Evolutionary conservation across 2,888 invertebrate species (phyloP).

Genomic region (Scaptomyza tumidula): DNA sequence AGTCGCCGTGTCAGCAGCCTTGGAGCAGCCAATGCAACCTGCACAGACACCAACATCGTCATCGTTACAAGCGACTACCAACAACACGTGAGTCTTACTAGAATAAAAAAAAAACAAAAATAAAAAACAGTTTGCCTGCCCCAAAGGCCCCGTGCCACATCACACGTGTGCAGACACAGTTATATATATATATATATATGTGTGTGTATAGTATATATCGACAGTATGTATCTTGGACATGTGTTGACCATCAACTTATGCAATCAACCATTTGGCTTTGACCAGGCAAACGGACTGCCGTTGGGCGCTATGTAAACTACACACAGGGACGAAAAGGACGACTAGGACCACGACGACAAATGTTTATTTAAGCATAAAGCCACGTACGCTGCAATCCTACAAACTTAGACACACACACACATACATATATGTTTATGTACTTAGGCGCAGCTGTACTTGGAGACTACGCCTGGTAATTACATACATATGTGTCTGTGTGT

Average conservation of each 20-base stretch:
- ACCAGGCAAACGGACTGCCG: constrained; percentile 67
- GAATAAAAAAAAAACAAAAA: background rate
- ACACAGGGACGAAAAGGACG: constrained; percentile 26
- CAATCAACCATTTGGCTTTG: constrained; percentile 80
- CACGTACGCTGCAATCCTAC: constrained; percentile 64
- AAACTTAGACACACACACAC: constrained; percentile 19
- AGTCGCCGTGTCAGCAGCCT: constrained; percentile 38
- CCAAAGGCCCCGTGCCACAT: constrained; percentile 6
- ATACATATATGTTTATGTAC: constrained; percentile 56
- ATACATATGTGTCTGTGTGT: constrained; percentile 55
- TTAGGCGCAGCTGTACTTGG: constrained; percentile 76
- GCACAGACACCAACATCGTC: constrained; percentile 54
- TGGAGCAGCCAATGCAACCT: constrained; percentile 72
- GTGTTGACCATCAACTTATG: constrained; percentile 80
- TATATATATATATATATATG: background rate
- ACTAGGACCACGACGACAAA: constrained; percentile 50
- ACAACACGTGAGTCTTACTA: constrained; percentile 62
- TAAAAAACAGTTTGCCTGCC: constrained; percentile 27
- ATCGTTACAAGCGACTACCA: constrained; percentile 66
- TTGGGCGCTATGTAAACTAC: constrained; percentile 72
- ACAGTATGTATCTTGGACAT: constrained; percentile 72
- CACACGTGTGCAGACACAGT: constrained; percentile 24
- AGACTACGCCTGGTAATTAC: constrained; percentile 69
- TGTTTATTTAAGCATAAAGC: constrained; percentile 80
- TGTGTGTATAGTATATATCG: constrained; percentile 33